A percentile compares a stretch with the other conserved stretches of the same genome.
These are phyloP conservation scores for Callospermophilus lateralis DNA, from an alignment of 2,113 vertebrate species.

Conservation along the genomic window DNA sequence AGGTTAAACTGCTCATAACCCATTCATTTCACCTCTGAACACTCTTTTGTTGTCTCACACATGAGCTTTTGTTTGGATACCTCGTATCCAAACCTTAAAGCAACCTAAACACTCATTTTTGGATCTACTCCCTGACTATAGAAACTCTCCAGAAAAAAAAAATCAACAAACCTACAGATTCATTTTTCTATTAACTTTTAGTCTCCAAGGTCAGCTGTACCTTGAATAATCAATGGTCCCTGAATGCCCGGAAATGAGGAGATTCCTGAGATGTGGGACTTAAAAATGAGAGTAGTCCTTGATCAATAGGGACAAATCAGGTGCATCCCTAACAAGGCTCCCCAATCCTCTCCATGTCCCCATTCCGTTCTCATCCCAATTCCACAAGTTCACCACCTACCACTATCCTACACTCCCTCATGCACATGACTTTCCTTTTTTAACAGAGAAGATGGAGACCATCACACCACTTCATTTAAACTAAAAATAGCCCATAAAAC, in stretches of 20 bases:
- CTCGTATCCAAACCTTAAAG: no score
- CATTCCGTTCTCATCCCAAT: background rate
- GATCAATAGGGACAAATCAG: background rate
- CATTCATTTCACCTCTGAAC: no score
- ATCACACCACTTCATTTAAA: background rate
- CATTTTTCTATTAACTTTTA: background rate
- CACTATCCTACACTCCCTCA: background rate
- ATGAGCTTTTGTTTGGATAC: no score
- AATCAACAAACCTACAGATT: background rate
- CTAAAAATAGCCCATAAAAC: background rate
- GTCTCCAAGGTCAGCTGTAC: background rate
- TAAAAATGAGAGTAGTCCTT: background rate
- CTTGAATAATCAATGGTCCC: background rate
- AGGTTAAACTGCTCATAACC: no score
- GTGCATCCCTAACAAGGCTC: background rate
- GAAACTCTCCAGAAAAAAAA: background rate
- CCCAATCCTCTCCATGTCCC: background rate
- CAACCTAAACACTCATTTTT: background rate
- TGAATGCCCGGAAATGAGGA: background rate
- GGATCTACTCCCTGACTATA: background rate
- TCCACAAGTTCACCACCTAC: background rate
- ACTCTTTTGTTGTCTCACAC: no score
- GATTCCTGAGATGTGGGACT: background rate
- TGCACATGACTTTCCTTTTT: background rate
- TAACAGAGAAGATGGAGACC: background rate